phyloP scores from a whole-genome alignment of 92 coral and sea anemone species.

The Epizoanthus stellaris region DNA sequence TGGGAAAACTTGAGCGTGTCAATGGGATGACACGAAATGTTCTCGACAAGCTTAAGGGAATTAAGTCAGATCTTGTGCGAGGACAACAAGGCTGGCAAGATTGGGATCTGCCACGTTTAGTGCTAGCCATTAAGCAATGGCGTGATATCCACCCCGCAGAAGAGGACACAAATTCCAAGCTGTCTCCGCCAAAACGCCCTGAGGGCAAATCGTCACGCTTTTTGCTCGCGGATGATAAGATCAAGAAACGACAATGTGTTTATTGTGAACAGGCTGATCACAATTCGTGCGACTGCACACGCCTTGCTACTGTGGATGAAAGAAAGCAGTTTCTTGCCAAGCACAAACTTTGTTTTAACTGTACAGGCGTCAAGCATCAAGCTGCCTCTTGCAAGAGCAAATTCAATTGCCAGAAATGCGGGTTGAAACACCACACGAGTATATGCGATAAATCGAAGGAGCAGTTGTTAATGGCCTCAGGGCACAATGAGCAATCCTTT shows the following conservation, averaged over 20 bases:
- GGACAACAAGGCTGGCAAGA: conserved; percentile 37
- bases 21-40: conserved; percentile 4
- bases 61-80: conserved; percentile 26
- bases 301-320: too few species aligned
- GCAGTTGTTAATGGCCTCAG: too few species aligned
- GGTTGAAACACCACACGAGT: too few species aligned
- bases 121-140: conserved; percentile 18
- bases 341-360: too few species aligned
- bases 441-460: too few species aligned
- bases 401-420: too few species aligned
- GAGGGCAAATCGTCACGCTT: conserved; percentile 22
- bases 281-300: not conserved
- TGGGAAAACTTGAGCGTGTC: conserved; percentile 24
- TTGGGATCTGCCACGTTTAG: conserved; percentile 17
- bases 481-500: too few species aligned
- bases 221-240: conserved; percentile 3
- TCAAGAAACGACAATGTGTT: conserved; percentile 22
- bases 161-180: not conserved
- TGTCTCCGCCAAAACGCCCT: conserved; percentile 1
- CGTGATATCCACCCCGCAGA: conserved; percentile 16
- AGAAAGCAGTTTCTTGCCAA: too few species aligned
- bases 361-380: too few species aligned
- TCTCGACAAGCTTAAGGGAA: conserved; percentile 33
- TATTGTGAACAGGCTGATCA: conserved; percentile 43
- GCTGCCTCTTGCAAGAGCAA: too few species aligned